Base-by-base conservation (phyloP, 2,797 vertebrate species). In the Arrhamphus sclerolepis region DNA sequence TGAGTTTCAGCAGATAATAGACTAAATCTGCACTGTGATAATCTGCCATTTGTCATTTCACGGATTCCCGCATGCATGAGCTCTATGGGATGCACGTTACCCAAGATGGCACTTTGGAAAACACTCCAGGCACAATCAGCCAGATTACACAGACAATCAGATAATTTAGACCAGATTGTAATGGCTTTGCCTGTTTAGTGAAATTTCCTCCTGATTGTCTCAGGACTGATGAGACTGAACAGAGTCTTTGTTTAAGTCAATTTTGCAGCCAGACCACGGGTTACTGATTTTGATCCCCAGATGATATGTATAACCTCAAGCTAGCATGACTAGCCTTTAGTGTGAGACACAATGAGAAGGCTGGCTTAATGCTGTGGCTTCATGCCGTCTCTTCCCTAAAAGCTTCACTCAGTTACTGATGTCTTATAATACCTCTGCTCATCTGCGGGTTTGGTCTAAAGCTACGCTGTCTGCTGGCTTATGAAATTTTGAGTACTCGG, bases 331-430 rank as follows among this genome's bases (percentile, higher is more conserved):
- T 58, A 59, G 66, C 67, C 61, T 52, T 70, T 46, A 53, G 58
- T 38, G 49, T 34, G 46, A 73, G 46, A 52, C 51, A 44, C 56
- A 50, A 8, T 22, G 43, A 61, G 65, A 28, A 47, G 58, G 66
- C 64, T 17, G 9, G 44, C 72, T 62, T 59, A 10, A 11, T 4
- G 50, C 73, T 65, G 75, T 66, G 70, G 77, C 57, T 80, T 70
- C n/a, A n/a, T n/a, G n/a, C n/a, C n/a, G n/a, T n/a, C 64, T 77
- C 71, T 59, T 53, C 53, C 17, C 78, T 83, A 75, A 84, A 82
- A 82, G 80, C 86, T 78, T 78, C 72, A 46, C 79, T 83, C 69
- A 85, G 48, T 70, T 63, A 62, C 67, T n/a, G n/a, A n/a, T n/a
- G n/a, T n/a, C n/a, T n/a, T n/a, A n/a, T n/a, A n/a, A n/a, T n/a